A percentile compares a stretch with the other conserved stretches of the same genome.
Conservation (phyloP, 2,888 invertebrate species). For the Tenthredo distinguenda region DNA sequence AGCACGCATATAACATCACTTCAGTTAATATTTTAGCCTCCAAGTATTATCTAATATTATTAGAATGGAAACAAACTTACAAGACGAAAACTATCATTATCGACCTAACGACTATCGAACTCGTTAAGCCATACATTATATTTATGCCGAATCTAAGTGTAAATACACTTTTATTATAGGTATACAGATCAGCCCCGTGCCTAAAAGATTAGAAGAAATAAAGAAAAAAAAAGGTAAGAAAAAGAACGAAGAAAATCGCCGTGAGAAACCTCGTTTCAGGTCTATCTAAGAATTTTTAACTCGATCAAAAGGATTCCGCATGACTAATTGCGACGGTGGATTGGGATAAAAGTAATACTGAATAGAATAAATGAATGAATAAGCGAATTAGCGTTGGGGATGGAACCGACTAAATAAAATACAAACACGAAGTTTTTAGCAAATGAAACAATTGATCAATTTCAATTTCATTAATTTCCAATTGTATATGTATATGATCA, state of each 20-base stretch:
- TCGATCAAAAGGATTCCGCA: neutral
- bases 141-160: constrained; percentile 7
- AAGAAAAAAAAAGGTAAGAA: neutral
- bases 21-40: constrained; percentile 42
- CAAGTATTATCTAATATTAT: constrained; percentile 55
- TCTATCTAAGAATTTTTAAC: neutral
- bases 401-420: neutral
- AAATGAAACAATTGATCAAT: neutral
- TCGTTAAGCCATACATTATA: constrained; percentile 18
- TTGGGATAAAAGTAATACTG: constrained; percentile 21
- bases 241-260: neutral
- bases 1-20: constrained; percentile 34
- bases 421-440: neutral
- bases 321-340: constrained; percentile 16
- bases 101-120: constrained; percentile 29
- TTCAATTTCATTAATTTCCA: neutral
- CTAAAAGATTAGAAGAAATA: neutral
- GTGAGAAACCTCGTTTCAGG: neutral
- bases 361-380: neutral
- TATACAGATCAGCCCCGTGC: constrained; percentile 30
- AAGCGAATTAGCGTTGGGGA: neutral
- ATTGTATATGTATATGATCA: neutral
- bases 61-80: constrained; percentile 51
- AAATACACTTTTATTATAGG: neutral
- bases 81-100: neutral